Conservation (phyloP, 2,888 invertebrate species). For the Cryptocephalus moraei region DNA sequence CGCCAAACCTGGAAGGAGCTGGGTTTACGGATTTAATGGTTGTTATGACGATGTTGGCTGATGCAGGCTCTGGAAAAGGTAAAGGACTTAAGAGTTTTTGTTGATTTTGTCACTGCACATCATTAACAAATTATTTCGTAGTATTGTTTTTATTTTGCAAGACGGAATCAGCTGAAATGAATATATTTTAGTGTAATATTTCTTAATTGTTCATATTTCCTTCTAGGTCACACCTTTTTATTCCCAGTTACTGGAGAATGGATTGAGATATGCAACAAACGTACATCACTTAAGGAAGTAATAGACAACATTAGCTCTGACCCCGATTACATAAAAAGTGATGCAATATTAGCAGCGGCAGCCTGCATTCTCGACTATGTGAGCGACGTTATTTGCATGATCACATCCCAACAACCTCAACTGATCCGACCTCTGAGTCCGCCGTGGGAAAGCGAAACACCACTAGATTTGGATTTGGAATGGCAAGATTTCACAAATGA, state of each 20-base stretch:
- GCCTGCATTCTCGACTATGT: slow-evolving; percentile 79
- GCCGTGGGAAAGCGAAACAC: slow-evolving; percentile 72
- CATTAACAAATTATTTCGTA: too few relatives aligned
- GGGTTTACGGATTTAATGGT: slow-evolving; percentile 70
- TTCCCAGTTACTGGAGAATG: slow-evolving; percentile 73
- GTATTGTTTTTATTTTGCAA: too few relatives aligned
- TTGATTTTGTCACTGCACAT: too few relatives aligned
- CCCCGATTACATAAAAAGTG: slow-evolving; percentile 37
- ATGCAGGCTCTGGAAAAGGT: slow-evolving; percentile 67
- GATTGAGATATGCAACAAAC: slow-evolving; percentile 62
- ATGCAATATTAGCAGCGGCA: slow-evolving; percentile 59
- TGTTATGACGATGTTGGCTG: slow-evolving; percentile 75
- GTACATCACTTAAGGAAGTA: slow-evolving; percentile 46
- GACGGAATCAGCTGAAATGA: too few relatives aligned
- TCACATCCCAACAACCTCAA: slow-evolving; percentile 29
- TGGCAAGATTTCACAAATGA: slow-evolving; percentile 82
- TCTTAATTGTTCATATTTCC: not conserved
- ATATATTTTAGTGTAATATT: too few relatives aligned
- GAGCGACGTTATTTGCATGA: slow-evolving; percentile 59
- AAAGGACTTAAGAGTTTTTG: not conserved
- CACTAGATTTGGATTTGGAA: slow-evolving; percentile 68
- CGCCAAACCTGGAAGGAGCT: slow-evolving; percentile 53
- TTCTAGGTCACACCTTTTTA: slow-evolving; percentile 58
- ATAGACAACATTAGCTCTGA: slow-evolving; percentile 45
- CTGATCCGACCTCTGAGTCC: slow-evolving; percentile 47